phyloP scores from a whole-genome alignment of 2,113 vertebrate genomes.

The Stercorarius parasiticus region DNA sequence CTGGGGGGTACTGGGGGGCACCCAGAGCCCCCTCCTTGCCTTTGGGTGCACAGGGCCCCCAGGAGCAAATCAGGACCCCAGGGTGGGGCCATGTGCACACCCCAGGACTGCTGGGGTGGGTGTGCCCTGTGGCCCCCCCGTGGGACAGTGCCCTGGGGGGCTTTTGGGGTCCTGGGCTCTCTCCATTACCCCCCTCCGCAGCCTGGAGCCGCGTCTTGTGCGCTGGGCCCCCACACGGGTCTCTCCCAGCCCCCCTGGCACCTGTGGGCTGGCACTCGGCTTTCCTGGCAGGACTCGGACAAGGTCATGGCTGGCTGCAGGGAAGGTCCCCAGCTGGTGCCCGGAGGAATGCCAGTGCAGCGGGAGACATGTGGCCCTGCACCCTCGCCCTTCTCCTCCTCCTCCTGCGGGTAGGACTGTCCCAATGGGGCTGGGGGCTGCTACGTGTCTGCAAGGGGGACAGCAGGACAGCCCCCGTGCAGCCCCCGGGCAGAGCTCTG shows the following conservation, averaged over 20 bases:
- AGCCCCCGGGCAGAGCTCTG: neutral
- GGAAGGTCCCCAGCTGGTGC: neutral
- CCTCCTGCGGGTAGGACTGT: neutral
- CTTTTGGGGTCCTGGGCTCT: neutral
- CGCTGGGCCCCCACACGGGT: fast-evolving
- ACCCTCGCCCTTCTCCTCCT: neutral
- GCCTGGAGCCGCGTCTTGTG: neutral
- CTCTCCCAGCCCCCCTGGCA: no score
- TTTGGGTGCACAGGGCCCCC: neutral
- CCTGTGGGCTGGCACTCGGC: neutral
- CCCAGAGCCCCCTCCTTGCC: neutral
- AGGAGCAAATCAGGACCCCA: no score
- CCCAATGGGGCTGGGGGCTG: neutral
- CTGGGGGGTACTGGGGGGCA: neutral
- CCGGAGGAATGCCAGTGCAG: neutral
- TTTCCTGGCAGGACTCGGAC: neutral
- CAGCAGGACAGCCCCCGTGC: neutral
- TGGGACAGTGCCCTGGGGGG: neutral
- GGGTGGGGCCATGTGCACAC: neutral
- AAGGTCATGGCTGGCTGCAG: neutral
- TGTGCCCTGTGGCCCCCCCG: neutral
- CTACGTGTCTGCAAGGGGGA: neutral
- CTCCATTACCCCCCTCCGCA: no score
- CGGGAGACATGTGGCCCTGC: neutral
- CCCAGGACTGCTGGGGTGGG: no score